Percentiles rank a stretch among this genome's conserved stretches.
phyloP scores from a whole-genome alignment of 2,113 vertebrate genomes.

The Serinus canaria region DNA sequence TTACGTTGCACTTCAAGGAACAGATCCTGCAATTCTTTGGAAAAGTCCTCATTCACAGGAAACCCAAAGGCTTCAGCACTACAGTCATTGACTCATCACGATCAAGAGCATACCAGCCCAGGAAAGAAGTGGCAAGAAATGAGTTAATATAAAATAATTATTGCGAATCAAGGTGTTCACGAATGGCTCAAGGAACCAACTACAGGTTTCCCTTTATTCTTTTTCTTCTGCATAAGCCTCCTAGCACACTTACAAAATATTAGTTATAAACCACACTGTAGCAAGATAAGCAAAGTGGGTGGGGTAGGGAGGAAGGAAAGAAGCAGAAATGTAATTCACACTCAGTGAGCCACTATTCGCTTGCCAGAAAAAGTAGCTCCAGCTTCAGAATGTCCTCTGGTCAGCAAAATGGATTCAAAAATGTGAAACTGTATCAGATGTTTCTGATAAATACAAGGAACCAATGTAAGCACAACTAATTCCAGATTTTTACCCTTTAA shows the following conservation, averaged over 20 bases:
- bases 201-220: neutral
- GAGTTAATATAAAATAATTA: neutral
- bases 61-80: neutral
- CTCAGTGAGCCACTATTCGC: neutral
- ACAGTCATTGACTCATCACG: fast-evolving
- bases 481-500: neutral
- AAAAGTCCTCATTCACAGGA: neutral
- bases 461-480: neutral
- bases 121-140: neutral
- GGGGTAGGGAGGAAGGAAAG: neutral
- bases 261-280: neutral
- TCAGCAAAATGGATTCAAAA: neutral
- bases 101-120: neutral
- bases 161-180: neutral
- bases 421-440: neutral
- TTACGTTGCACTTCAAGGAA: neutral
- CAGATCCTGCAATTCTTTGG: neutral
- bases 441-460: neutral
- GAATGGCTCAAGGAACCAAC: neutral
- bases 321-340: neutral
- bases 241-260: neutral
- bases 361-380: neutral
- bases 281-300: neutral
- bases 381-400: neutral
- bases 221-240: neutral